Evolutionary conservation across 2,797 vertebrate genomes (phyloP).

Genomic region (Hozukius guyotensis): DNA sequence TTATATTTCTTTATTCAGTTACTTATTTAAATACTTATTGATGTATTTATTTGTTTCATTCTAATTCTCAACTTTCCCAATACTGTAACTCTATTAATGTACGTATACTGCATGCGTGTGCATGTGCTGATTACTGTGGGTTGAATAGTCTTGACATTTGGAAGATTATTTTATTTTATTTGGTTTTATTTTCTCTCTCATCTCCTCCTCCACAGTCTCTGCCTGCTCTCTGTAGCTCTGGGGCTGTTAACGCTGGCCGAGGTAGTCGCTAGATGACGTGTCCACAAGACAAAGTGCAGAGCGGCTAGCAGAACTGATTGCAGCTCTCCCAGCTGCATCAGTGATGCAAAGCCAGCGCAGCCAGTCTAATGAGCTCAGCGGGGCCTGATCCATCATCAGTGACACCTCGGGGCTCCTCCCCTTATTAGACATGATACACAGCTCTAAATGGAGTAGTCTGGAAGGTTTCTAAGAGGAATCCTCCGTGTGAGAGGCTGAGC

Average conservation of each 20-base stretch:
- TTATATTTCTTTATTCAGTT: background rate
- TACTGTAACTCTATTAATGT: background rate
- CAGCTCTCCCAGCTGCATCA: conserved; percentile 82
- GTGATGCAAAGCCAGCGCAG: conserved; percentile 88
- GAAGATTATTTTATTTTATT: background rate
- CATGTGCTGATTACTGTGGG: background rate
- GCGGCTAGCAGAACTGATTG: conserved; percentile 71
- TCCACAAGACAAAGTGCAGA: conserved; percentile 34
- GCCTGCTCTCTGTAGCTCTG: background rate
- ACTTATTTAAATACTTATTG: background rate
- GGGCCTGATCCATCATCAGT: conserved; percentile 94
- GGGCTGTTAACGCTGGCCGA: background rate
- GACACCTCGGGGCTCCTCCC: conserved; percentile 84
- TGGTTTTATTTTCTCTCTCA: background rate
- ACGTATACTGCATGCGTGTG: background rate
- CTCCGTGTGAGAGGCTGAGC: background rate
- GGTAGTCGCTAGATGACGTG: background rate
- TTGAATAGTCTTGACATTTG: background rate
- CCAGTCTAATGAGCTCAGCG: conserved; percentile 92
- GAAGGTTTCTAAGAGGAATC: conserved; percentile 39
- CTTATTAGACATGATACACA: conserved; percentile 57
- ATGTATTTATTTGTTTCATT: background rate
- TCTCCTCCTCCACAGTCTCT: background rate
- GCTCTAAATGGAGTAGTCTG: conserved; percentile 48
- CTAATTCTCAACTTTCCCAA: background rate